phyloP scores from a whole-genome alignment of 2,113 vertebrate genomes.

The Zeus faber region DNA sequence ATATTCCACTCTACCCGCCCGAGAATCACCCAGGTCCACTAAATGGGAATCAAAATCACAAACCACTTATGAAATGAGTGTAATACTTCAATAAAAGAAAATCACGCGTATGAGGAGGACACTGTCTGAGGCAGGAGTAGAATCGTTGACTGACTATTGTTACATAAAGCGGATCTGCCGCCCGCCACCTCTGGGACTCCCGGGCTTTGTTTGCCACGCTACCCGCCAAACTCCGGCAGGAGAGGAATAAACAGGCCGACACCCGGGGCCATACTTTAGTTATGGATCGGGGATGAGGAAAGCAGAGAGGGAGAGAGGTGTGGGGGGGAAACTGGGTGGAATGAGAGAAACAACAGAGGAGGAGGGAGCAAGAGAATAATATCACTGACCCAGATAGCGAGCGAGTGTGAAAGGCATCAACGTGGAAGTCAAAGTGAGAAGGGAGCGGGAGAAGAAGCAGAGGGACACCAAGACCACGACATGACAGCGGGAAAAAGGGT shows the following conservation, averaged over 20 bases:
- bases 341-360: background rate
- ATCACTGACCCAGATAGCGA: background rate
- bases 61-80: background rate
- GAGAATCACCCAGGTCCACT: background rate
- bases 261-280: constrained; percentile 33
- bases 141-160: constrained; percentile 23
- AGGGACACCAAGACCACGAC: background rate
- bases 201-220: constrained; percentile 40
- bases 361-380: background rate
- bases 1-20: background rate
- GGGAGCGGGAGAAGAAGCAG: constrained; percentile 9
- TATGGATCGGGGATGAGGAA: constrained; percentile 17
- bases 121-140: too few species aligned
- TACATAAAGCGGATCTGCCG: constrained; percentile 27
- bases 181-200: constrained; percentile 35
- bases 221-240: constrained; percentile 36
- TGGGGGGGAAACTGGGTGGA: constrained; percentile 2
- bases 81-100: constrained; percentile 23
- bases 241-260: constrained; percentile 46
- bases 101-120: constrained; percentile 13
- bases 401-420: background rate
- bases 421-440: constrained; percentile 2
- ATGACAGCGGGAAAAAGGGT: constrained; percentile 22
- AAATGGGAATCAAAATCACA: background rate
- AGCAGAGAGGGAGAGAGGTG: constrained; percentile 1